Percentiles rank a stretch among this genome's conserved stretches.
Evolutionary conservation across 2,888 invertebrate species (phyloP).

Genomic region (Lasius platythorax): DNA sequence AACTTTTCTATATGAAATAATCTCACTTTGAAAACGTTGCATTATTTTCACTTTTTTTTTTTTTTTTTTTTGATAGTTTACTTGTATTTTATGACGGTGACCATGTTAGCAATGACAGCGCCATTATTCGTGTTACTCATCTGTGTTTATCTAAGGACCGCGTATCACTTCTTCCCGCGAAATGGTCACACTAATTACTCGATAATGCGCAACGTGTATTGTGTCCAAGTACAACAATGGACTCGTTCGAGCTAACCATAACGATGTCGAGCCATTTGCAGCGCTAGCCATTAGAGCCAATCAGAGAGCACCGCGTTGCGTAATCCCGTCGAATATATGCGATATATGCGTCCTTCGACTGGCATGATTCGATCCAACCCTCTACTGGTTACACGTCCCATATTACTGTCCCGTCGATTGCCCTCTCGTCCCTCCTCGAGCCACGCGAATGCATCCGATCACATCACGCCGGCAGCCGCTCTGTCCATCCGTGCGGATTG

Average conservation of each 20-base stretch:
- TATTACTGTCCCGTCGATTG: slow-evolving; percentile 72
- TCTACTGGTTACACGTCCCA: slow-evolving; percentile 75
- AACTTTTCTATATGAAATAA: not conserved
- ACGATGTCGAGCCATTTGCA: slow-evolving; percentile 78
- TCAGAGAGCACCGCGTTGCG: slow-evolving; percentile 79
- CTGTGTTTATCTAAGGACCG: slow-evolving; percentile 53
- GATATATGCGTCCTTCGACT: slow-evolving; percentile 71
- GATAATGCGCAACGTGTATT: slow-evolving; percentile 67
- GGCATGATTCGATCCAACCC: slow-evolving; percentile 72
- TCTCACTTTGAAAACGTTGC: not conserved
- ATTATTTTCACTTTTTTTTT: not conserved
- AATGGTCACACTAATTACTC: slow-evolving; percentile 62
- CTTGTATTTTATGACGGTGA: not conserved
- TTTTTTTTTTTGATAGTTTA: not conserved
- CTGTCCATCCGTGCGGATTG: slow-evolving; percentile 76
- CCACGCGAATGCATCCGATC: slow-evolving; percentile 72
- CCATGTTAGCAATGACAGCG: slow-evolving; percentile 14
- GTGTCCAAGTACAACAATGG: slow-evolving; percentile 70
- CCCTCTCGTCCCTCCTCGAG: slow-evolving; percentile 67
- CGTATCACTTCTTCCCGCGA: slow-evolving; percentile 45
- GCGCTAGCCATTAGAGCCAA: slow-evolving; percentile 78
- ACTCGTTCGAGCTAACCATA: slow-evolving; percentile 73
- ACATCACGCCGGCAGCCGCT: slow-evolving; percentile 70
- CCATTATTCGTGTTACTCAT: slow-evolving; percentile 46
- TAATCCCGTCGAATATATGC: slow-evolving; percentile 77